Base-by-base conservation (phyloP, 2,888 invertebrate genomes). In the Drosophila anomelani region DNA sequence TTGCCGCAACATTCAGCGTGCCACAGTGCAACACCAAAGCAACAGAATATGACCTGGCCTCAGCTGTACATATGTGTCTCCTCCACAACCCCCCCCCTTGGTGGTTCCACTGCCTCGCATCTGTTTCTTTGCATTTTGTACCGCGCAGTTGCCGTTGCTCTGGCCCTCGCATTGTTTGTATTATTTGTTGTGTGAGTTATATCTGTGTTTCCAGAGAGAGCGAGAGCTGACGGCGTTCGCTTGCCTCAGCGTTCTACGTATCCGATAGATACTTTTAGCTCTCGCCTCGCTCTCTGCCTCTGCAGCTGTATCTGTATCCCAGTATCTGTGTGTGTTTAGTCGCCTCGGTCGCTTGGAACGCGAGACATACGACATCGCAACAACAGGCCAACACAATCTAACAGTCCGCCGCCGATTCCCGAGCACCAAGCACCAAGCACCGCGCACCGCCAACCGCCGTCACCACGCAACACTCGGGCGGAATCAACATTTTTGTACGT, bases 281-380 rank as follows among this genome's bases (percentile, higher is more conserved):
- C 70, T 53, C 60, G 77, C 75, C 36, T 26, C 49, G 29, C 29
- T 29, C 29, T 29, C 29, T 29, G 4, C 8, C 43, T 36, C 51
- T 29, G 64, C 51, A 36, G 44, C 44, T 59, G 58, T 58, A 17
- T 34, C 58, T 58, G 78, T 79, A 75, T 79, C 81, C 68, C 23
- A 17, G 88, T 88, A 74, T 78, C 80, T 84, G 76, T 88, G 76
- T 88, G 76, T 88, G 88, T 80, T 90, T 90, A 90, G 90, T 90
- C 85, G 90, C 87, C 85, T 90, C 84, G 80, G 90, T 90, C 81
- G 90, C 90, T 86, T 90, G 88, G 85, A 87, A 87, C 85, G 90
- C 83, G 88, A 86, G 90, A 90, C 90, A 90, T 90, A 77, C 86
- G 87, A 88, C 76, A 76, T 63, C 74, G 72, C 76, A 76, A 64